A percentile compares a stretch with the other conserved stretches of the same genome.
These are phyloP conservation scores for crab-eating macaque (Macaca fascicularis) DNA, from an alignment of 2,113 vertebrate species.

Conservation along the genomic window DNA sequence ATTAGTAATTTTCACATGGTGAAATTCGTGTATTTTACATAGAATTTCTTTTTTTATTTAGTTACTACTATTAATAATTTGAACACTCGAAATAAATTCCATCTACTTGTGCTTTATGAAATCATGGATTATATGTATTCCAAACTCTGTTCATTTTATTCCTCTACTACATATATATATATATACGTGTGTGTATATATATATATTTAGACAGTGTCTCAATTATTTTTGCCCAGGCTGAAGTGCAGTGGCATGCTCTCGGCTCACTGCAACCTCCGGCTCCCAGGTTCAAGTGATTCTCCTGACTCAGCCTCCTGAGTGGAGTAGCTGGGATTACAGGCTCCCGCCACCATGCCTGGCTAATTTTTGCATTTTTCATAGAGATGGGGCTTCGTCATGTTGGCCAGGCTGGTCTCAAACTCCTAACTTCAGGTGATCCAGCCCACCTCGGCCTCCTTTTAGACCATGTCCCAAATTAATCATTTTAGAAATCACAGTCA, in stretches of 20 bases:
- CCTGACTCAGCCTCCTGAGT: too few species aligned
- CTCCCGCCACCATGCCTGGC: too few species aligned
- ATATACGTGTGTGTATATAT: accelerated
- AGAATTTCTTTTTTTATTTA: background rate
- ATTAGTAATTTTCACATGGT: background rate
- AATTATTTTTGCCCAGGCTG: too few species aligned
- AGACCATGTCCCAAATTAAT: constrained; percentile 38
- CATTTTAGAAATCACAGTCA: constrained; percentile 37
- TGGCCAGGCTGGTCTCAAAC: too few species aligned
- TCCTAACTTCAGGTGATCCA: too few species aligned
- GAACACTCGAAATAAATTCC: background rate
- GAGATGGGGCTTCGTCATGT: too few species aligned
- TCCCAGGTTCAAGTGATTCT: too few species aligned
- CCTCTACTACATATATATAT: constrained; percentile 34
- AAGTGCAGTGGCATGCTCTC: too few species aligned
- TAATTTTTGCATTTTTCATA: too few species aligned
- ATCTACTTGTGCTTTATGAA: constrained; percentile 39
- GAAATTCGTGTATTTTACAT: background rate
- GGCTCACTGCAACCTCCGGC: too few species aligned
- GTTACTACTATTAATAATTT: background rate
- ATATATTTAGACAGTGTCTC: too few species aligned
- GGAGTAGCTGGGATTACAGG: too few species aligned
- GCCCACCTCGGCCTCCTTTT: background rate
- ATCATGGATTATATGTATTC: background rate
- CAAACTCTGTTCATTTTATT: background rate